These are phyloP conservation scores for Okamejei kenojei DNA, from an alignment of 2,797 vertebrate genomes.

Conservation along the genomic window DNA sequence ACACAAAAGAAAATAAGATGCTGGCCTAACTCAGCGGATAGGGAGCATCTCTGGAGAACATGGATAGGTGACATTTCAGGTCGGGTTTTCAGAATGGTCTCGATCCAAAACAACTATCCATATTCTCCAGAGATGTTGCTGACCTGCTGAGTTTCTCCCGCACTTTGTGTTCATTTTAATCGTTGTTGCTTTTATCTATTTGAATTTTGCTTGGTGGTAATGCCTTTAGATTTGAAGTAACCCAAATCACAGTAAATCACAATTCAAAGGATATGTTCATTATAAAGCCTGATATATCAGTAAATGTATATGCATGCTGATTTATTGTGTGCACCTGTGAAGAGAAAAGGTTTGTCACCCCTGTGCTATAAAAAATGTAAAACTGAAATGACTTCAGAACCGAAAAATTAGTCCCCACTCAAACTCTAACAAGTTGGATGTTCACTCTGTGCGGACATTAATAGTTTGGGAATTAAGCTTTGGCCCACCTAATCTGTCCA, in stretches of 20 bases:
- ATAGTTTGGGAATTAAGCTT: neutral
- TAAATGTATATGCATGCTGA: neutral
- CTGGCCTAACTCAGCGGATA: no score
- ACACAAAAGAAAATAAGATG: no score
- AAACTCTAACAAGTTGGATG: neutral
- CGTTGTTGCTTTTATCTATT: neutral
- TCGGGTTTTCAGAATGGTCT: no score
- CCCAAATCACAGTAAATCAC: neutral
- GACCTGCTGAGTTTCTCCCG: no score
- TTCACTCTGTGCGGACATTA: neutral
- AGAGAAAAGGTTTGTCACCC: neutral
- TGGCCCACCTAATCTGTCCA: neutral
- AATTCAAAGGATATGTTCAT: neutral
- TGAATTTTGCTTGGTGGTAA: neutral
- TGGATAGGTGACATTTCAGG: no score
- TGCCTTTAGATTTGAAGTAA: neutral
- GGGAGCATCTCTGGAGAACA: no score
- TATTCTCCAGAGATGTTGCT: no score
- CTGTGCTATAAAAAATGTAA: neutral
- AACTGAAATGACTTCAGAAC: neutral
- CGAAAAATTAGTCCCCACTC: neutral
- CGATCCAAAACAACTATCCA: no score
- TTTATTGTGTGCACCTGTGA: neutral
- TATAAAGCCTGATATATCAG: neutral
- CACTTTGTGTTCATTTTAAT: neutral